Conservation (phyloP, 1,140 invertebrate species). For the Sinonovacula constricta region DNA sequence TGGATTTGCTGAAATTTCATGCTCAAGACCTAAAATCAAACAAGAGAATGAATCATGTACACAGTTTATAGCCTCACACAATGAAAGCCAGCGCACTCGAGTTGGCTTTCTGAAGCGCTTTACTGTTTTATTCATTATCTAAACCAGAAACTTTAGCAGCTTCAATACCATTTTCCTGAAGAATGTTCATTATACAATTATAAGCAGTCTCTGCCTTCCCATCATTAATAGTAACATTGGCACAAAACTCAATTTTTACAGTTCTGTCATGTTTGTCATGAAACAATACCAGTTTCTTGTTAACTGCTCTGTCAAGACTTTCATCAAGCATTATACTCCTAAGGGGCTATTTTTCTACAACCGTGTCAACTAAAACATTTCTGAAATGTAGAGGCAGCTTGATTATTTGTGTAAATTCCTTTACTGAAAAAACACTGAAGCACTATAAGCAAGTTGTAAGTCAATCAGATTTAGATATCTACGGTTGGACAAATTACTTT, state of each 20-base stretch:
- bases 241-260: not conserved
- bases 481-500: slow-evolving; percentile 7
- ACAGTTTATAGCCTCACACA: slow-evolving; percentile 4
- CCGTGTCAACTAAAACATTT: slow-evolving; percentile 2
- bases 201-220: not conserved
- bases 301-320: slow-evolving; percentile 3
- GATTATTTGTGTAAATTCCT: slow-evolving; percentile 2
- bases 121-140: not conserved
- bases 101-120: slow-evolving; percentile 12
- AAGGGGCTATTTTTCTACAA: not conserved
- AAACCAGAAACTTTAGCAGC: not conserved
- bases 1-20: not conserved
- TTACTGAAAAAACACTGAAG: not conserved
- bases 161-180: not conserved
- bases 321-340: slow-evolving; percentile 8
- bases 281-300: slow-evolving; percentile 11
- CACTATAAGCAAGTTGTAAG: slow-evolving; percentile 8
- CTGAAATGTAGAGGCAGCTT: slow-evolving; percentile 5
- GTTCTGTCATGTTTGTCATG: not conserved
- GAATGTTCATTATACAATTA: not conserved
- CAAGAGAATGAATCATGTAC: not conserved
- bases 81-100: slow-evolving; percentile 5
- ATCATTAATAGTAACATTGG: not conserved
- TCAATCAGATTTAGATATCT: not conserved
- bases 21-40: not conserved